Conservation (phyloP, 2,888 invertebrate species). For the Eurytoma californica region DNA sequence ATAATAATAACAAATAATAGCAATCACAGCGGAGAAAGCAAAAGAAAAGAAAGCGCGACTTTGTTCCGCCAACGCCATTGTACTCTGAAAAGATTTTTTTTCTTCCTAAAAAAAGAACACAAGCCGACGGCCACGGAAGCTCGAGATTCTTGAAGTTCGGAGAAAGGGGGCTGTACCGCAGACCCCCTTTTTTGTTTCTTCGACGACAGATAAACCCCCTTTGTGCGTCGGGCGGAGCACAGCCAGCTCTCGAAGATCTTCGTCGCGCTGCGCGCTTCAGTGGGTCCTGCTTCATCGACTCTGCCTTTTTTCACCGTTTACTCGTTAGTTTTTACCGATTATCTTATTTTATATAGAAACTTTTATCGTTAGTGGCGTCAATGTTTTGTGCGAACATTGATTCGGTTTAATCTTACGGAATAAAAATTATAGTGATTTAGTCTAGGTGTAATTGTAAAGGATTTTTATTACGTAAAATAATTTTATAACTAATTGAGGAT, state of each 20-base stretch:
- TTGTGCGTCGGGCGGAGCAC: constrained; percentile 27
- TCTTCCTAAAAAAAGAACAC: background rate
- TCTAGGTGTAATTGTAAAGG: background rate
- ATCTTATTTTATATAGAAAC: constrained; percentile 16
- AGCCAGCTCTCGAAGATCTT: constrained; percentile 30
- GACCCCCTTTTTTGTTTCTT: constrained; percentile 31
- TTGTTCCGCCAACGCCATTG: constrained; percentile 30
- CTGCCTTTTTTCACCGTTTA: constrained; percentile 32
- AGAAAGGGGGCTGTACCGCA: constrained; percentile 10
- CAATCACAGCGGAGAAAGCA: constrained; percentile 10
- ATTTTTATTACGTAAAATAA: constrained; percentile 1
- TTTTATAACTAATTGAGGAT: too few species aligned
- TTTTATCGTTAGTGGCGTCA: background rate
- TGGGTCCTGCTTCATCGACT: constrained; percentile 24
- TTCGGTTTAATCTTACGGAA: background rate
- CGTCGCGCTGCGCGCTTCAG: constrained; percentile 18
- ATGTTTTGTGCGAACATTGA: constrained; percentile 8
- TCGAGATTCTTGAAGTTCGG: constrained; percentile 36
- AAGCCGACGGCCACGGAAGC: constrained; percentile 27
- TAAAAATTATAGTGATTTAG: constrained; percentile 3
- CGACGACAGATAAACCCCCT: constrained; percentile 29
- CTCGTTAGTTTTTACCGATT: constrained; percentile 11
- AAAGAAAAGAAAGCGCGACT: constrained; percentile 35
- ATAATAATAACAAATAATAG: background rate
- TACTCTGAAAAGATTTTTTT: constrained; percentile 37